phyloP scores from a whole-genome alignment of 2,113 vertebrate genomes.

The Platycercus adscitus region DNA sequence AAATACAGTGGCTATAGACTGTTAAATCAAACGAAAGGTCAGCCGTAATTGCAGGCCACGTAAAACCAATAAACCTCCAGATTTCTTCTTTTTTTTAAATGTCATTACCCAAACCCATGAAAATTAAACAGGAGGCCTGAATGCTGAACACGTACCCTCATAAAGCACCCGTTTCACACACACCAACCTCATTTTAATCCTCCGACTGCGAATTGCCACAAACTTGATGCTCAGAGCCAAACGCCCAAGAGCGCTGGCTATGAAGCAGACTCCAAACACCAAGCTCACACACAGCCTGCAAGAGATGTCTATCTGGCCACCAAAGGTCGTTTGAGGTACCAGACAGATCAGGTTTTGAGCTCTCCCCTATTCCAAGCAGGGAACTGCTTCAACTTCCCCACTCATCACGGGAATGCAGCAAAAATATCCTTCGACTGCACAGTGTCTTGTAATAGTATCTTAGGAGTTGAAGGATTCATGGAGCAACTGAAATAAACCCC shows the following conservation, averaged over 20 bases:
- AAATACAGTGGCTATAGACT: not conserved
- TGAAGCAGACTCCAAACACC: not conserved
- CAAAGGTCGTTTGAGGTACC: not conserved
- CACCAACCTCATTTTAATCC: not conserved
- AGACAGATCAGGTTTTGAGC: not conserved
- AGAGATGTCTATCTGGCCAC: not conserved
- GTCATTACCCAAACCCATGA: not conserved
- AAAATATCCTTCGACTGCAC: fast-evolving
- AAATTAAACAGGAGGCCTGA: not conserved
- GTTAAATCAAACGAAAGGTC: constrained; percentile 16
- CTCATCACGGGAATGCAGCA: fast-evolving
- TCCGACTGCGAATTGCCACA: not conserved
- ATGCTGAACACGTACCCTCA: not conserved
- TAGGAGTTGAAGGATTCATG: not conserved
- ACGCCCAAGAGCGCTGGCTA: fast-evolving
- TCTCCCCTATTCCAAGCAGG: not conserved
- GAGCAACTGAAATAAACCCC: not conserved
- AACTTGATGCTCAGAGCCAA: not conserved
- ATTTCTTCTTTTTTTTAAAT: not conserved
- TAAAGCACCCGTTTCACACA: not conserved
- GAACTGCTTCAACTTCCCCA: not conserved
- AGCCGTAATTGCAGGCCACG: not conserved
- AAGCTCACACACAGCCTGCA: not conserved
- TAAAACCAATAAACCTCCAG: constrained; percentile 10
- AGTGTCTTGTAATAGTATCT: not conserved